phyloP scores from a whole-genome alignment of 2,797 vertebrate genomes.

The Coregonus suidteri region DNA sequence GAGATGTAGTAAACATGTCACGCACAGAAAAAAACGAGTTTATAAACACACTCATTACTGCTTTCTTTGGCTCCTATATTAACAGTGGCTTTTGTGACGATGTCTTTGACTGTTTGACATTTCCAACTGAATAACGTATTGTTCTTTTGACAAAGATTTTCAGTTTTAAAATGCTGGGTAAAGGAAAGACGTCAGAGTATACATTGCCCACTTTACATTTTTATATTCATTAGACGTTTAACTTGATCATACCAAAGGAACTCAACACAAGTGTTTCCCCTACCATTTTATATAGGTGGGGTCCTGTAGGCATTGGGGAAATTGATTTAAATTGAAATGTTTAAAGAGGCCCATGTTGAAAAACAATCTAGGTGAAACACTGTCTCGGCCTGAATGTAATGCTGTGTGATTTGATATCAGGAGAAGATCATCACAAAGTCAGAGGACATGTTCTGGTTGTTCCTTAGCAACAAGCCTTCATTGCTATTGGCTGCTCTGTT shows the following conservation, averaged over 20 bases:
- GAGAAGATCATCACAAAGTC: slow-evolving; percentile 19
- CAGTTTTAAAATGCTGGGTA: neutral
- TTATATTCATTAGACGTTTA: neutral
- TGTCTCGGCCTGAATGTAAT: neutral
- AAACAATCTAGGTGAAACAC: neutral
- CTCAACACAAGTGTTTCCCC: neutral
- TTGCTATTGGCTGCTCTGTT: neutral
- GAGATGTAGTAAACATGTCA: neutral
- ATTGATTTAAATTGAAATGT: too few relatives aligned
- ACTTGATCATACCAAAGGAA: neutral
- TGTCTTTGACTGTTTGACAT: neutral
- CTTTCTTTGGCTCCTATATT: neutral
- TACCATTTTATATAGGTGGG: too few relatives aligned
- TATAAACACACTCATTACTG: neutral
- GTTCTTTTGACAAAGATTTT: neutral
- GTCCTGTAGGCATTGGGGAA: too few relatives aligned
- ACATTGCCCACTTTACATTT: neutral
- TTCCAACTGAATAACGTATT: neutral
- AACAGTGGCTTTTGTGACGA: neutral
- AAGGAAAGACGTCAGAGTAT: neutral
- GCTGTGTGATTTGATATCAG: neutral
- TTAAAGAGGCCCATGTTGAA: neutral
- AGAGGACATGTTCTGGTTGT: slow-evolving; percentile 42
- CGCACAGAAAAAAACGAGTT: neutral
- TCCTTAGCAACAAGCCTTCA: slow-evolving; percentile 52